These are phyloP conservation scores for Empidonax traillii DNA, from an alignment of 2,113 vertebrate species.

Conservation along the genomic window DNA sequence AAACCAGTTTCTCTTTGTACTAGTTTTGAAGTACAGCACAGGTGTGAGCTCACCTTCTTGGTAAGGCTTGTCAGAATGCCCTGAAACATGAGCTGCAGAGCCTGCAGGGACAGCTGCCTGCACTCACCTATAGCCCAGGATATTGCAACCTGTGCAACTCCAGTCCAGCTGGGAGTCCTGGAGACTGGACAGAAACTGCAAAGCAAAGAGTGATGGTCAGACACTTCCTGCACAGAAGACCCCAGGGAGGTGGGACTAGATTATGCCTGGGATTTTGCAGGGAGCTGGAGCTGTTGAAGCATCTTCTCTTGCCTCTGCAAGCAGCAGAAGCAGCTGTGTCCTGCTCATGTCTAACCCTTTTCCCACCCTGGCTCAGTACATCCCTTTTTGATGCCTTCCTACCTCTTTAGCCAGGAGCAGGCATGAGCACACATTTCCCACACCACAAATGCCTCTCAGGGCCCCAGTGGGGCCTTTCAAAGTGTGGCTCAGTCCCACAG, in stretches of 20 bases:
- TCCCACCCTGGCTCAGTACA: background rate
- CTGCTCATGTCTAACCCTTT: background rate
- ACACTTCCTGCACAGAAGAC: background rate
- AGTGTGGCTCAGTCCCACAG: background rate
- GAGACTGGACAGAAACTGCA: slow-evolving; percentile 85
- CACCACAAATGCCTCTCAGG: background rate
- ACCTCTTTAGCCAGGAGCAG: background rate
- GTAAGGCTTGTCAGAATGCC: background rate
- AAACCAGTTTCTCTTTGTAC: background rate
- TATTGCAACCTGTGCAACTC: slow-evolving; percentile 78
- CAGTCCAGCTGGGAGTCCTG: slow-evolving; percentile 76
- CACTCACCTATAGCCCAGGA: slow-evolving; percentile 87
- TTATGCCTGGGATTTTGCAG: background rate
- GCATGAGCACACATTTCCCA: background rate
- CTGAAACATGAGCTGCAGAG: background rate
- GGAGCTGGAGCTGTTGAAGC: background rate
- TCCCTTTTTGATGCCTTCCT: background rate
- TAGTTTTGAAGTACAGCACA: background rate
- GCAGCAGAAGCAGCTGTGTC: background rate
- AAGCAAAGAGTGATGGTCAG: background rate
- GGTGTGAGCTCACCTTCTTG: background rate
- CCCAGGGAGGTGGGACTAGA: background rate
- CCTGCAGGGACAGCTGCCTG: background rate
- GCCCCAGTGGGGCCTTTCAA: fast-evolving
- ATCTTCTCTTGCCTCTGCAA: background rate